phyloP scores from a whole-genome alignment of 1,140 invertebrate species.

The Heliothis virescens region DNA sequence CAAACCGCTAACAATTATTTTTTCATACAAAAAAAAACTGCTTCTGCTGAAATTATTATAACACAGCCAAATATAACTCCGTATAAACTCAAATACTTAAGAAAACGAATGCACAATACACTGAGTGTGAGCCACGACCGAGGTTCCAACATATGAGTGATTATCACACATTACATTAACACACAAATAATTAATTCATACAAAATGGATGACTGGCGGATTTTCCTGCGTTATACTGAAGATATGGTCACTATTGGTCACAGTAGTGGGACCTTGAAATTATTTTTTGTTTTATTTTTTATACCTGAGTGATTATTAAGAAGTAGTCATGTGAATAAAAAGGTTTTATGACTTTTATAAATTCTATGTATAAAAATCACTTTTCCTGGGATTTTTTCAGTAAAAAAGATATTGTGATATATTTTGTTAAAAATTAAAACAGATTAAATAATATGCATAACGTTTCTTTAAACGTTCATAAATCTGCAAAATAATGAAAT shows the following conservation, averaged over 20 bases:
- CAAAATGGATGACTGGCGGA: conserved; percentile 55
- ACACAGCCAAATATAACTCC: background rate
- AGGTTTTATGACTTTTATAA: too few species aligned
- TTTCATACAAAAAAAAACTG: too few species aligned
- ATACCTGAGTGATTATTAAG: background rate
- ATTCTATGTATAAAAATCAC: too few species aligned
- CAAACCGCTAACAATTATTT: too few species aligned
- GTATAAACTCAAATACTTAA: conserved; percentile 24
- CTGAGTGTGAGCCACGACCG: background rate
- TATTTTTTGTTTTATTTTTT: background rate
- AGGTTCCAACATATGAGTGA: conserved; percentile 51
- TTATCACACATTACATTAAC: conserved; percentile 63
- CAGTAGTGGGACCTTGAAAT: background rate
- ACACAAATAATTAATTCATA: conserved; percentile 64
- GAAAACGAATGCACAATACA: conserved; percentile 52
- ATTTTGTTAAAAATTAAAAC: too few species aligned
- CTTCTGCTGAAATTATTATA: background rate
- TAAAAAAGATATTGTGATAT: too few species aligned
- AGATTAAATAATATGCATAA: too few species aligned
- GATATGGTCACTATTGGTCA: background rate
- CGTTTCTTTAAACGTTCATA: too few species aligned
- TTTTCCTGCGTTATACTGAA: background rate
- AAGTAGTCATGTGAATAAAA: too few species aligned
- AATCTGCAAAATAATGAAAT: too few species aligned
- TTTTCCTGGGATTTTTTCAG: too few species aligned